Base-by-base conservation (phyloP, 2,888 invertebrate species). In the Pammene fasciana region DNA sequence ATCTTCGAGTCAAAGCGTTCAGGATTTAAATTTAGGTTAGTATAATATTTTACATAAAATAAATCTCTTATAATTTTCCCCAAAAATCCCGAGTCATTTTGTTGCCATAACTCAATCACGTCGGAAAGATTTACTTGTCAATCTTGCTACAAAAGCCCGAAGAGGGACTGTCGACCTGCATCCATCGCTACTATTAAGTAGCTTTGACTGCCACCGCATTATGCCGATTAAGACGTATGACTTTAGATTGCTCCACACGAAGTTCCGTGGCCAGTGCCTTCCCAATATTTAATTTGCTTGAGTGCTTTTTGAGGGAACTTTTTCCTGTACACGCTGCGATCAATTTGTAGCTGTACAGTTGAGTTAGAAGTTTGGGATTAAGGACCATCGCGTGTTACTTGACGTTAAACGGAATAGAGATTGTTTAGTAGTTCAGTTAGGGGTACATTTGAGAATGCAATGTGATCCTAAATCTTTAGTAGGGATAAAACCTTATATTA, bases 1-100 rank as follows among this genome's bases (percentile, higher is more conserved):
- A 57, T 97, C 97, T 16, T 96, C 96, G 34, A 97, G 96, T 81
- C 95, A 96, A 79, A 97, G 97, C 72, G 95, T 97, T 73, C 94
- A 96, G 70, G 96, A 96, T 78, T 94, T 95, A 65, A 95, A 96
- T 81, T 93, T 94, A 86, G 95, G 95, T 95, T 79, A 71, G 88
- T 89, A 86, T 75, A 71, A 68, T 73, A 82, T 41, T 62, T 50
- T 16, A 8, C 11, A 16, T 4, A 38, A 46, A 38, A 38, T 36
- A 50, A 9, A 62, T 52, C 5, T 18, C 2, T 16, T 34, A 14
- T 60, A 34, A 45, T 50, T 34, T 56, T 11, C 43, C 41, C 14
- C 43, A 45, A 70, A 72, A 52, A 52, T 55, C 48, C 54, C 38
- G 18, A 57, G 60, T 70, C 48, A 50, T 67, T 67, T 67, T 45